These are phyloP conservation scores for Ormyrus thymus DNA, from an alignment of 2,888 invertebrate genomes.

Conservation along the genomic window DNA sequence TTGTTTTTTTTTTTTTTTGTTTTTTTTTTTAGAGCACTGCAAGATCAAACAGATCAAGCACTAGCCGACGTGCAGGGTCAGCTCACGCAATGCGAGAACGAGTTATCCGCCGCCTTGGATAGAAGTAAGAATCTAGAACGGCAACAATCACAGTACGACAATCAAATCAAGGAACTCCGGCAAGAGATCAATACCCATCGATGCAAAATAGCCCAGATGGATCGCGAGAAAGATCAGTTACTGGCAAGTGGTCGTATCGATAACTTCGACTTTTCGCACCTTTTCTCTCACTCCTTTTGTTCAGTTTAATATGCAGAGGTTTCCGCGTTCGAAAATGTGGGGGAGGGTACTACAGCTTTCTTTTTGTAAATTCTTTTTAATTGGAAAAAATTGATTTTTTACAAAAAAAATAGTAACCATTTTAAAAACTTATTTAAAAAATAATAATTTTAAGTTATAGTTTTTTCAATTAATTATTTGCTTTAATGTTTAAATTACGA, in stretches of 20 bases:
- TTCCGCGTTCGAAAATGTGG: neutral
- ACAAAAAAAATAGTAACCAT: no score
- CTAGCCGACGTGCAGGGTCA: conserved; percentile 83
- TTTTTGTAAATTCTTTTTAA: no score
- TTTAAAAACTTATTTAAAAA: no score
- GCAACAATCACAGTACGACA: conserved; percentile 78
- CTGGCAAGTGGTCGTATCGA: conserved; percentile 74
- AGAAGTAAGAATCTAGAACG: conserved; percentile 78
- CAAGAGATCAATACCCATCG: conserved; percentile 81
- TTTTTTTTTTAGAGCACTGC: conserved; percentile 79
- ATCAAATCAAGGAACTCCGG: conserved; percentile 79
- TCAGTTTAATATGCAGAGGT: neutral
- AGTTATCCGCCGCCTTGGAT: conserved; percentile 79
- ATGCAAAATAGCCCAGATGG: conserved; percentile 80
- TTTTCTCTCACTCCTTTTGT: no score
- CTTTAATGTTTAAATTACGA: no score
- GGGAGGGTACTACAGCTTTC: no score
- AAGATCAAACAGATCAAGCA: conserved; percentile 86
- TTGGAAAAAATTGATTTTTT: no score
- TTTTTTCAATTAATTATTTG: no score
- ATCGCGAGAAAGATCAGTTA: conserved; percentile 83
- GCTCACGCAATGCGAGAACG: conserved; percentile 80
- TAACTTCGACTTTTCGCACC: neutral
- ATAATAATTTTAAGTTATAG: no score
- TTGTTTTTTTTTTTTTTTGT: conserved; percentile 19